A percentile compares a stretch with the other conserved stretches of the same genome.
phyloP scores from a whole-genome alignment of 2,888 invertebrate species.

The Megamerina dolium region DNA sequence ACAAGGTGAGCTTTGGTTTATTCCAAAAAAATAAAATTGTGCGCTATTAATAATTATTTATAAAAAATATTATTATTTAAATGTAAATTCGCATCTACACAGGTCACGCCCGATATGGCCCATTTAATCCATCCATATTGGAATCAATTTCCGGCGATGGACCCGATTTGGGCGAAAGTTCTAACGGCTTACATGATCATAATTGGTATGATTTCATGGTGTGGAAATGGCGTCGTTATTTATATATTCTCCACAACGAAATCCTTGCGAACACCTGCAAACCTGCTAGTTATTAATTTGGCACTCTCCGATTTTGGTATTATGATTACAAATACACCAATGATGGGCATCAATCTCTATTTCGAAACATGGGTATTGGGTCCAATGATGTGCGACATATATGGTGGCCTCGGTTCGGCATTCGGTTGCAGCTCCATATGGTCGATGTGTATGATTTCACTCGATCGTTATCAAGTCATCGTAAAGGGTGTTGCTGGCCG shows the following conservation, averaged over 20 bases:
- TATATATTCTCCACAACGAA: slow-evolving; percentile 48
- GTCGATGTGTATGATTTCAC: slow-evolving; percentile 87
- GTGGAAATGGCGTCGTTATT: slow-evolving; percentile 47
- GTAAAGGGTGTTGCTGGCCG: slow-evolving; percentile 83
- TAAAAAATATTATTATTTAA: too few species aligned
- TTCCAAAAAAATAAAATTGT: not conserved
- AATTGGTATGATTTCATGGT: slow-evolving; percentile 55
- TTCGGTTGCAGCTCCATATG: slow-evolving; percentile 88
- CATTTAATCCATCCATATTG: slow-evolving; percentile 67
- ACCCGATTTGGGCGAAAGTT: slow-evolving; percentile 80
- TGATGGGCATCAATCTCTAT: slow-evolving; percentile 49
- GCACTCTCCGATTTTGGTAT: slow-evolving; percentile 80
- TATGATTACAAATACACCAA: slow-evolving; percentile 61
- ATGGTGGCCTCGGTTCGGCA: slow-evolving; percentile 79
- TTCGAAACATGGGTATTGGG: slow-evolving; percentile 49
- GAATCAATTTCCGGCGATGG: slow-evolving; percentile 86
- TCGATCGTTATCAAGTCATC: slow-evolving; percentile 91
- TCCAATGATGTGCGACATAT: slow-evolving; percentile 79
- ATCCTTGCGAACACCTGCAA: slow-evolving; percentile 76
- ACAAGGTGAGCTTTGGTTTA: slow-evolving; percentile 55
- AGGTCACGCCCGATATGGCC: slow-evolving; percentile 59
- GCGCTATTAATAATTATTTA: too few species aligned
- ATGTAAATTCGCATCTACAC: slow-evolving; percentile 9
- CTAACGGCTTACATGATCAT: slow-evolving; percentile 72
- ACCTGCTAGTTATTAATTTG: slow-evolving; percentile 83